Conservation (phyloP, 2,113 vertebrate genomes). For the Aspiorhynchus laticeps region DNA sequence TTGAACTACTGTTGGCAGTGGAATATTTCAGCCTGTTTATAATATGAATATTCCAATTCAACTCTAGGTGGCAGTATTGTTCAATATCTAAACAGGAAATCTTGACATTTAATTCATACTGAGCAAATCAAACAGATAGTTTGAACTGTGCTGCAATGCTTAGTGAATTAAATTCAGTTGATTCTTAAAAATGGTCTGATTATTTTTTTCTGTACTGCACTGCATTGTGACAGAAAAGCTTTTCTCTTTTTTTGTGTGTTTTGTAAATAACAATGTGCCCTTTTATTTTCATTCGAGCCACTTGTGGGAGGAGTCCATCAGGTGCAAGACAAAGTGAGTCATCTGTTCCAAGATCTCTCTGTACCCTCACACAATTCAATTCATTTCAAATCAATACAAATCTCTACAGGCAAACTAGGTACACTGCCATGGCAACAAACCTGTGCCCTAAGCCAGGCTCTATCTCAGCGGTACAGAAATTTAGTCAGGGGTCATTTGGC, state of each 20-base stretch:
- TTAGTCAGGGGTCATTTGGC: slow-evolving; percentile 15
- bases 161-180: not conserved
- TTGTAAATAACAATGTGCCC: not conserved
- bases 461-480: not conserved
- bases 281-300: not conserved
- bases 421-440: slow-evolving; percentile 28
- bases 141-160: not conserved
- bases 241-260: not conserved
- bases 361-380: not conserved
- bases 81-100: not conserved
- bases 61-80: slow-evolving; percentile 19
- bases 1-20: not conserved
- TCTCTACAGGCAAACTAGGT: not conserved
- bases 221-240: not conserved
- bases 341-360: not conserved
- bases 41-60: not conserved
- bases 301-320: not conserved
- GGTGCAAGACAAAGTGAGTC: slow-evolving; percentile 8
- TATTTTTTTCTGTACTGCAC: not conserved
- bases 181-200: not conserved
- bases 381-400: not conserved
- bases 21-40: not conserved
- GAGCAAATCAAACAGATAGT: not conserved
- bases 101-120: not conserved
- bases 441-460: not conserved